Percentiles rank a stretch among this genome's conserved stretches.
phyloP scores from a whole-genome alignment of 2,113 vertebrate species.

The Grallaria varia region DNA sequence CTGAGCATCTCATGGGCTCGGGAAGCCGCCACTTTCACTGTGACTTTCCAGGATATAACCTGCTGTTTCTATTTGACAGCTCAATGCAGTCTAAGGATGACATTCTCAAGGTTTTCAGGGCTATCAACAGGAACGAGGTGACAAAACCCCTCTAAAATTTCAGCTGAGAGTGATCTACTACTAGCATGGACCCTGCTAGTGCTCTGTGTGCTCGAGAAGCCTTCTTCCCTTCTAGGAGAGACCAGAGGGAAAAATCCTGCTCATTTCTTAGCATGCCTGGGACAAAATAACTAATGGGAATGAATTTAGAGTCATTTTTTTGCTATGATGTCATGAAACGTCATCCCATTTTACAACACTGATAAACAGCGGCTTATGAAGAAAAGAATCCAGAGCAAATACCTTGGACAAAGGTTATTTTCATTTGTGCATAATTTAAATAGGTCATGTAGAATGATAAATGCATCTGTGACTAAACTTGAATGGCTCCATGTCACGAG shows the following conservation, averaged over 20 bases:
- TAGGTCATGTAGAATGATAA: background rate
- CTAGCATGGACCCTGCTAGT: background rate
- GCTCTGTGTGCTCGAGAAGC: background rate
- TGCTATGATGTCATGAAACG: background rate
- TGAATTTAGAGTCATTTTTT: background rate
- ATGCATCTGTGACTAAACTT: background rate
- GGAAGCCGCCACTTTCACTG: background rate
- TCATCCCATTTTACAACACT: background rate
- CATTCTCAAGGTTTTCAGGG: background rate
- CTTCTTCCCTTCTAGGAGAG: background rate
- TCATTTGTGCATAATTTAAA: background rate
- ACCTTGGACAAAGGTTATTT: conserved; percentile 2
- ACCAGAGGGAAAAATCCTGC: background rate
- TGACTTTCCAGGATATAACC: background rate
- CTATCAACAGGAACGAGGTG: background rate
- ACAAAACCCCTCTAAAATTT: background rate
- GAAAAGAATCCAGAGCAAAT: background rate
- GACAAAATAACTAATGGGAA: background rate
- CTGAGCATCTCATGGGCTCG: background rate
- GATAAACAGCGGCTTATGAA: background rate
- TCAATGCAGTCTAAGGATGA: background rate
- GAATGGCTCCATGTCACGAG: background rate
- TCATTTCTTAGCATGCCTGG: background rate
- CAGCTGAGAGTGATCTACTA: background rate
- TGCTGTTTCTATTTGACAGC: background rate